These are phyloP conservation scores for Drymodes brunneopygia DNA, from an alignment of 2,113 vertebrate genomes.

Conservation along the genomic window DNA sequence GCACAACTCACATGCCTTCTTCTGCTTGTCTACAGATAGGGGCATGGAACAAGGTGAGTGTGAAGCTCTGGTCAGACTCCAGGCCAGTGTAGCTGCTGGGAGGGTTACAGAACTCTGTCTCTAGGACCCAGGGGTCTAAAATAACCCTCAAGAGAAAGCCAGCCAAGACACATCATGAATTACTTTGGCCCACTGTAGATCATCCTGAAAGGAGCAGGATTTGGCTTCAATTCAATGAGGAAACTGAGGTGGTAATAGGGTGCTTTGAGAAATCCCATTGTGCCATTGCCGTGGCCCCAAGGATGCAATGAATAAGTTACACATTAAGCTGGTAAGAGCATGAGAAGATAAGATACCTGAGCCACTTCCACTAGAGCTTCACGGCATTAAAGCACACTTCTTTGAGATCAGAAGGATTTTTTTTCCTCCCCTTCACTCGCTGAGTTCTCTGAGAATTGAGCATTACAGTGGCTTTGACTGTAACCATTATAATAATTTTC, in stretches of 20 bases:
- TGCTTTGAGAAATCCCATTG: background rate
- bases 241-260: background rate
- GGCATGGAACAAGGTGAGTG: background rate
- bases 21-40: background rate
- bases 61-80: background rate
- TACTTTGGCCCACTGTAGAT: background rate
- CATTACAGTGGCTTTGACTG: conserved; percentile 85
- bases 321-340: background rate
- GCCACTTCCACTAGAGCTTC: background rate
- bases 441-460: conserved; percentile 39
- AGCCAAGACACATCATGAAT: background rate
- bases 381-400: background rate
- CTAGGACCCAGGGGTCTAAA: background rate
- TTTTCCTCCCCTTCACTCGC: background rate
- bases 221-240: background rate
- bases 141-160: background rate
- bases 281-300: background rate
- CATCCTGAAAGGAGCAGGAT: background rate
- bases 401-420: background rate
- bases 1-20: background rate
- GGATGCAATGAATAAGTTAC: background rate
- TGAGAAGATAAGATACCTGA: background rate
- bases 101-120: background rate
- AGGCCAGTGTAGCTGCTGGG: background rate
- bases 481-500: conserved; percentile 80